Conservation (phyloP, 2,797 vertebrate species). For the Lophotriccus pileatus region DNA sequence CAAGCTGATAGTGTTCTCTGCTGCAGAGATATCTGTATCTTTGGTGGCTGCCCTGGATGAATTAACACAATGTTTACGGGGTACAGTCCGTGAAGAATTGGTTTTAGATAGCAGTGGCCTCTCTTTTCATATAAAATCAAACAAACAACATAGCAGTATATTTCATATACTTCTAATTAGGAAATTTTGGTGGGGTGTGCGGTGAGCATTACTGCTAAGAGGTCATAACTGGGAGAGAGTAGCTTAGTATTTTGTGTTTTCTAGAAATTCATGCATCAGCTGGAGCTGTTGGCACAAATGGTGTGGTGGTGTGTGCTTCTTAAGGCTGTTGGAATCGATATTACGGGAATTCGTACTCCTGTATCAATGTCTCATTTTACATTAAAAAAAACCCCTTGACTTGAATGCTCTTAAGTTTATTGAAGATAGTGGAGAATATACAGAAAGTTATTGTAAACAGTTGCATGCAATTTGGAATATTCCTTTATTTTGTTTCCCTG, state of each 20-base stretch:
- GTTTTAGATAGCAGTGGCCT: neutral
- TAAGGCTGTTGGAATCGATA: neutral
- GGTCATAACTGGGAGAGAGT: neutral
- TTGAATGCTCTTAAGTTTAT: neutral
- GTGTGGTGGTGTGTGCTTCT: neutral
- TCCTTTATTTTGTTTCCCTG: neutral
- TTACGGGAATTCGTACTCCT: neutral
- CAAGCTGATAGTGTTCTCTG: slow-evolving; percentile 59
- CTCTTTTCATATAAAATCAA: neutral
- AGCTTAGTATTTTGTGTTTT: neutral
- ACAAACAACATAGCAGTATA: neutral
- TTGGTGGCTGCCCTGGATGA: slow-evolving; percentile 23
- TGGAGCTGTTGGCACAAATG: neutral
- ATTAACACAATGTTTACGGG: neutral
- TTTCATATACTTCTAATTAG: neutral
- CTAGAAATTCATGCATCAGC: neutral
- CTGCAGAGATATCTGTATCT: slow-evolving; percentile 3
- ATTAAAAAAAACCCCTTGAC: neutral
- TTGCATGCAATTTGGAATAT: neutral
- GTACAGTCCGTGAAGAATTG: neutral
- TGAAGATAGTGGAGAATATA: neutral
- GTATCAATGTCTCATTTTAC: neutral
- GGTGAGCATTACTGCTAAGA: neutral
- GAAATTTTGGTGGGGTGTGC: neutral
- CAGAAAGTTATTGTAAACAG: neutral